Percentiles rank a stretch among this genome's conserved stretches.
These are phyloP conservation scores for Furnarius figulus DNA, from an alignment of 2,113 vertebrate genomes.

Conservation along the genomic window DNA sequence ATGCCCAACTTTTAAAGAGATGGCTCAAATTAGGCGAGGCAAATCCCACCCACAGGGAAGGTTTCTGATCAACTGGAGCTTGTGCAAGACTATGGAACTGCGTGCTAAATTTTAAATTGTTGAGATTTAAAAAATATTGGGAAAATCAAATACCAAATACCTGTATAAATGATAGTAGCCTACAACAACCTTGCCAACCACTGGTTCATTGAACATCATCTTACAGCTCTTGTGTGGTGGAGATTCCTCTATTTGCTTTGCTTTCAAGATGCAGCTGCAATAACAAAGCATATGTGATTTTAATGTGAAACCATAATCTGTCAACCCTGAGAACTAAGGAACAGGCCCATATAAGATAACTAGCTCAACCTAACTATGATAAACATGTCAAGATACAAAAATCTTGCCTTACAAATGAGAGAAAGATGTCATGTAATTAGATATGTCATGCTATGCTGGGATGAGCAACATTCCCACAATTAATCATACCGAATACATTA, in stretches of 20 bases:
- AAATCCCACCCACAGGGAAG: background rate
- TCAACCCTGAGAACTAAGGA: conserved; percentile 38
- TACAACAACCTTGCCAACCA: conserved; percentile 25
- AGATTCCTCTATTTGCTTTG: conserved; percentile 45
- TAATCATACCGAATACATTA: conserved; percentile 45
- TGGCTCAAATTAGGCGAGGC: conserved; percentile 2
- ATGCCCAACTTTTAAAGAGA: conserved; percentile 2
- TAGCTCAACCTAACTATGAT: conserved; percentile 27
- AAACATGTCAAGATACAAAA: conserved; percentile 52
- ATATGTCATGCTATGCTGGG: conserved; percentile 39
- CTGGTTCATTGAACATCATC: background rate
- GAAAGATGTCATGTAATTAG: conserved; percentile 40
- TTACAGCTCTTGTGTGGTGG: background rate
- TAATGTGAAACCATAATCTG: conserved; percentile 43
- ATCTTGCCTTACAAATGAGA: conserved; percentile 50
- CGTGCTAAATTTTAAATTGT: background rate
- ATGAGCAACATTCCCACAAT: conserved; percentile 55
- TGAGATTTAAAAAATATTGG: background rate
- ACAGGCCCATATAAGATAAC: conserved; percentile 15
- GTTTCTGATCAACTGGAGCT: background rate
- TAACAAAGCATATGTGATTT: conserved; percentile 56
- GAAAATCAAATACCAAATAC: background rate
- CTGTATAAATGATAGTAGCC: background rate
- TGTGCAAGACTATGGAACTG: background rate
- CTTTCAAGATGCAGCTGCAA: conserved; percentile 58